Evolutionary conservation across 2,113 vertebrate genomes (phyloP), one percentile per base, ranked within the genome.

Genomic region (Glaucidium brasilianum): DNA sequence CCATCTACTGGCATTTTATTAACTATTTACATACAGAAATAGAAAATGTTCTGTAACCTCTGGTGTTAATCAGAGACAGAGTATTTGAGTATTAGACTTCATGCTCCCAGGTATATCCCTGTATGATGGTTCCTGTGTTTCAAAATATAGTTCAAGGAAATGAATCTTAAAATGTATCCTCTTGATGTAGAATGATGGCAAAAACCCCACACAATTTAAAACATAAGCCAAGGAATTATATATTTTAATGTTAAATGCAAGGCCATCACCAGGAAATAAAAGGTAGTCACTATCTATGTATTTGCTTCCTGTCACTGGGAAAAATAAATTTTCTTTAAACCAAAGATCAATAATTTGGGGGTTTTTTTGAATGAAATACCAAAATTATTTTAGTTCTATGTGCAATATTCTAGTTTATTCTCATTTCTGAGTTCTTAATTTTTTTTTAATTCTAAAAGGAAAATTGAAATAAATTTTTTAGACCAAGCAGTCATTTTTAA

Each of bases 1-100:
- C 92, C 96, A 94, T 63, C 93, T 94, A 69, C 92, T 86, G 96
- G 90, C 41, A 88, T 85, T 93, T 59, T 69, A 83, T 95, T 94
- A 96, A 93, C 71, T 68, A 62, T 82, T 89, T 88, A 34, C 37
- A 27, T 59, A 30, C 58, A 58, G 58, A 56, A 32, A 60, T 2
- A 52, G 45, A 73, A 92, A 75, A 15, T 10, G 11, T 8, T 79
- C 77, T 72, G 19, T n/a, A 81, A 37, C 5, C 10, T 43, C 49
- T 45, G 49, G 4, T 45, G 11, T 22, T 34, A 69, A 52, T 32
- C 27, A 73, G 37, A 37, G 37, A 37, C 22, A 26, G 30, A 71
- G 6, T 4, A 41, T 11, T 9, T 25, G 43, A 47, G 12, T 7
- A 32, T 14, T 3, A 9, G 71, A 32, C 34, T 35, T 68, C 26